These are phyloP conservation scores for Sphecodes monilicornis DNA, from an alignment of 2,888 invertebrate genomes.

Conservation along the genomic window DNA sequence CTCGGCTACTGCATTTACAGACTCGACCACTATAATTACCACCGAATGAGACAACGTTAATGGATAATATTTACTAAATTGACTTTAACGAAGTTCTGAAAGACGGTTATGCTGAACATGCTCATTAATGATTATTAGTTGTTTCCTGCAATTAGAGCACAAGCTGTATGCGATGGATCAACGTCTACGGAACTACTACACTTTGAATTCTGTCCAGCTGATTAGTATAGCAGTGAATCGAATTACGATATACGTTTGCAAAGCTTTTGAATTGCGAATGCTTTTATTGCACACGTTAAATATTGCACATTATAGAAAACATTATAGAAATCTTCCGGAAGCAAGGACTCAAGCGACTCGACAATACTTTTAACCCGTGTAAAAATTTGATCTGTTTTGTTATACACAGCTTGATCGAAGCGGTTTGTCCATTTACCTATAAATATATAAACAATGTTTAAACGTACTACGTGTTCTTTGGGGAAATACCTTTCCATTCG, in stretches of 20 bases:
- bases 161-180: slow-evolving; percentile 26
- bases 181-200: slow-evolving; percentile 21
- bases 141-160: slow-evolving; percentile 70
- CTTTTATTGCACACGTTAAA: slow-evolving; percentile 22
- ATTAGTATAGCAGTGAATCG: slow-evolving; percentile 37
- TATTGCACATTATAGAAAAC: background rate
- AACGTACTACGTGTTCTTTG: slow-evolving; percentile 15
- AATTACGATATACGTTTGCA: slow-evolving; percentile 22
- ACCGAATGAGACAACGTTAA: slow-evolving; percentile 21
- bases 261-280: slow-evolving; percentile 20
- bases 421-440: slow-evolving; percentile 26
- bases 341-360: slow-evolving; percentile 39
- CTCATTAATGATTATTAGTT: slow-evolving; percentile 72
- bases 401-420: slow-evolving; percentile 13
- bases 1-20: background rate
- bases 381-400: background rate
- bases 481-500: slow-evolving; percentile 38
- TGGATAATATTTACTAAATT: slow-evolving; percentile 31
- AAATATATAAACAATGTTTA: slow-evolving; percentile 1
- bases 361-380: slow-evolving; percentile 3
- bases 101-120: slow-evolving; percentile 42
- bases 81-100: slow-evolving; percentile 48
- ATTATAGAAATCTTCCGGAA: background rate
- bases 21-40: background rate
- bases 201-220: slow-evolving; percentile 8